Evolutionary conservation across 2,888 invertebrate genomes (phyloP).

Genomic region (Metopia argyrocephala): DNA sequence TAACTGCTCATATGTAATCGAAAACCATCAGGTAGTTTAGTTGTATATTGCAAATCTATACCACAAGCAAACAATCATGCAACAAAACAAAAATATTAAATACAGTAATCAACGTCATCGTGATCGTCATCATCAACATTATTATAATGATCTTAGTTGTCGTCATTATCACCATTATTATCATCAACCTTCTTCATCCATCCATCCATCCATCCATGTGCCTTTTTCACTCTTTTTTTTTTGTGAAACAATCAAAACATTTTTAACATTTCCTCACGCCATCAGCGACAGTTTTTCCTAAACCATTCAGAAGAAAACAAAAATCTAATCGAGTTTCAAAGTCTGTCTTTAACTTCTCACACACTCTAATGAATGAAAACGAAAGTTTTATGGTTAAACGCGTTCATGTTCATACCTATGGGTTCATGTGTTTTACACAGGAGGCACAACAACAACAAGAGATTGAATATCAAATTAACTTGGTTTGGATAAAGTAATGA

Average conservation of each 20-base stretch:
- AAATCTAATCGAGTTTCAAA: conserved; percentile 60
- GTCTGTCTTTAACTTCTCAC: conserved; percentile 45
- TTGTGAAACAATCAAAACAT: conserved; percentile 72
- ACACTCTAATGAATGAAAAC: conserved; percentile 54
- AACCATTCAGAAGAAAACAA: conserved; percentile 38
- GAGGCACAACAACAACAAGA: conserved; percentile 13
- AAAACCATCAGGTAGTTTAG: conserved; percentile 43
- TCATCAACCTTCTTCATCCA: conserved; percentile 16
- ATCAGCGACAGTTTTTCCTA: conserved; percentile 69
- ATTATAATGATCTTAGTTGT: neutral
- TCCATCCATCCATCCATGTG: conserved; percentile 45
- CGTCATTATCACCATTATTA: conserved; percentile 33
- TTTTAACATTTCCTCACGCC: conserved; percentile 77
- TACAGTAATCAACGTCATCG: conserved; percentile 53
- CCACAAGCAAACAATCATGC: conserved; percentile 46
- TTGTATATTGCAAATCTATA: conserved; percentile 1
- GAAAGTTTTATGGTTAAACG: conserved; percentile 58
- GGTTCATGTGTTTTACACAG: neutral
- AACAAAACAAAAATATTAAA: conserved; percentile 47
- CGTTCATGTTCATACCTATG: conserved; percentile 46
- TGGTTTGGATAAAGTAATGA: neutral
- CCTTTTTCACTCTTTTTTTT: conserved; percentile 47
- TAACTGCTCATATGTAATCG: conserved; percentile 40
- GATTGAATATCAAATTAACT: conserved; percentile 30
- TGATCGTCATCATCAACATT: conserved; percentile 36